Base-by-base conservation (phyloP, 1,140 invertebrate genomes). In the Apis laboriosa region DNA sequence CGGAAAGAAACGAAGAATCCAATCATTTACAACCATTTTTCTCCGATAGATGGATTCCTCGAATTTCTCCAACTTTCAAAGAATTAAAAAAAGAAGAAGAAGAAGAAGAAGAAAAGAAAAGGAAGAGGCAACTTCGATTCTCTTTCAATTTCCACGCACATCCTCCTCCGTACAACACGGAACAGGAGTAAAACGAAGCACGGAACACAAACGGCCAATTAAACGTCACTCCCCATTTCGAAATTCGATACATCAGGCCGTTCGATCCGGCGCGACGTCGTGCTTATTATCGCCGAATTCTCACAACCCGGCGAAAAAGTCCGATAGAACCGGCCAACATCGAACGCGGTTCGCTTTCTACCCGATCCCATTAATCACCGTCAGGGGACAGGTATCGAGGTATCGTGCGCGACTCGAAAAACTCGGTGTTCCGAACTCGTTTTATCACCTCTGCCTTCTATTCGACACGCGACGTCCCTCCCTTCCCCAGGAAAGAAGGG, bases 291-390 rank as follows among this genome's bases (percentile, higher is more conserved):
- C 72, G 34, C n/a, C 70, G 58, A 61, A 75, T 75, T 75, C 56
- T n/a, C 72, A 75, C 58, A 75, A 60, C 21, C 34, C 17, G 56
- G 28, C n/a, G 19, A 55, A 80, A 80, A 24, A 55, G 51, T 15
- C 15, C 68, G 77, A 80, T 55, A 72, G 17, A 63, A 64, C 24
- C 68, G 60, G 28, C 15, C 24, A 64, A 34, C 60, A 53, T 43
- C 13, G 60, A 55, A 49, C n/a, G 55, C 34, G 17, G 43, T 53
- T 74, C 51, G 43, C 51, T 60, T 61, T 34, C 77, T n/a, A 53
- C 24, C 43, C 12, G 60, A 53, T 11, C 24, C 64, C 80, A 82
- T 77, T 77, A 60, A 82, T 82, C 75, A 82, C 55, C 21, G 19
- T 21, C 24, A 8, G 61, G 1, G 58, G 58, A 51, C 58, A 66